Evolutionary conservation across 2,113 vertebrate species (phyloP), one percentile per base, ranked within the genome.

Genomic region (Pampusana beccarii): DNA sequence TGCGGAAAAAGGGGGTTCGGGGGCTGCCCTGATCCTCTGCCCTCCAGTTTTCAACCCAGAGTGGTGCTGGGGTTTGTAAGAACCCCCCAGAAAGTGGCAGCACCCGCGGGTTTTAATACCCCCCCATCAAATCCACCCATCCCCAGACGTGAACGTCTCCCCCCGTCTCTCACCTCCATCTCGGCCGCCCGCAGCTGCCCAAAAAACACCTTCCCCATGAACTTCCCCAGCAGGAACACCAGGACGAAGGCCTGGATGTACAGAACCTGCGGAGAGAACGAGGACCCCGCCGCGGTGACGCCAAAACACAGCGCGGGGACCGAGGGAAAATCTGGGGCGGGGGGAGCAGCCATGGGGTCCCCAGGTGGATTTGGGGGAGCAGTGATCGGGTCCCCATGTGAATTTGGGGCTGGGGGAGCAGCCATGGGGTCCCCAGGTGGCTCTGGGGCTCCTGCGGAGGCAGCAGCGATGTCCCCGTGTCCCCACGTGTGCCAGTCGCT

Each of bases 201-300:
- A 34, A 99, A 99, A 91, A 99, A 99, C 57, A 99, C 99, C 67
- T 99, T 99, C 51, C 99, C 98, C 99, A 99, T 99, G 89, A 99
- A 99, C 92, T 99, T 99, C 56, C 99, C 99, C 96, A 99, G 79
- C 16, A 99, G 98, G 88, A 99, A 99, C 80, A 99, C 99, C 95
- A 99, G 93, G 21, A 99, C 99, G 28, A 99, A 99, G 5, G 99
- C 99, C 88, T 99, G 99, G 94, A 99, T 99, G 95, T 99, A 99
- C 91, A 99, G 97, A 77, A 99, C 99, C 99, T 99, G 95, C 14
- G 38, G 38, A 11, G 11, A 38, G 38, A 38, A 38, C 38, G 38
- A 38, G 38, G 38, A 38, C 38, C 38, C 9, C 9, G 38, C 38
- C 11, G 38, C 38, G 38, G 38, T 38, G 38, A 38, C 38, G 38